These are phyloP conservation scores for Gephyroberyx darwinii DNA, from an alignment of 2,797 vertebrate genomes.

Conservation along the genomic window DNA sequence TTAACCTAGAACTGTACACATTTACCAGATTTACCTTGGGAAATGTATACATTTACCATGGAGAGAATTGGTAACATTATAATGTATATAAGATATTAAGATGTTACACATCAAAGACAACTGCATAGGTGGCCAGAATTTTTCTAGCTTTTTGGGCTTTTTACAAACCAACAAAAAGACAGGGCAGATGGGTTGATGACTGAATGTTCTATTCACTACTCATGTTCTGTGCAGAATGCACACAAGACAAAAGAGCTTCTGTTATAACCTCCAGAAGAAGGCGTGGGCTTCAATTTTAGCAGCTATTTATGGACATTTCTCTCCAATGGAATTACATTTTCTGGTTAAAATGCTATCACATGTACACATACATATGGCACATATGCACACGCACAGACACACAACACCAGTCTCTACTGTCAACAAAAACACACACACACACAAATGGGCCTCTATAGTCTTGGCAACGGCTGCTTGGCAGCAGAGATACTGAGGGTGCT, in stretches of 20 bases:
- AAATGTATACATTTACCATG: too few relatives aligned
- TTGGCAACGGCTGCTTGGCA: constrained; percentile 69
- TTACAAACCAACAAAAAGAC: not conserved
- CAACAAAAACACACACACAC: constrained; percentile 21
- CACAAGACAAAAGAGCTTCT: constrained; percentile 46
- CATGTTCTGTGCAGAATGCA: constrained; percentile 29
- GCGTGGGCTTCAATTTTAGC: not conserved
- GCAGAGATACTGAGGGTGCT: constrained; percentile 57
- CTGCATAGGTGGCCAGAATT: not conserved
- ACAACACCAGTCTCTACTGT: not conserved
- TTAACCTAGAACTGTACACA: too few relatives aligned
- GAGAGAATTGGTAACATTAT: not conserved
- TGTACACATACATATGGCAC: constrained; percentile 1
- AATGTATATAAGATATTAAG: not conserved
- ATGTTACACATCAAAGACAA: not conserved
- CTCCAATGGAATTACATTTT: constrained; percentile 6
- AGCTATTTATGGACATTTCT: constrained; percentile 24
- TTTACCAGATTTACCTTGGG: too few relatives aligned
- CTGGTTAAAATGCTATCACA: not conserved
- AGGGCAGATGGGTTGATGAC: not conserved
- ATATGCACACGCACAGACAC: constrained; percentile 22
- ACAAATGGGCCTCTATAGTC: constrained; percentile 4
- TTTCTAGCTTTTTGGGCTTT: not conserved
- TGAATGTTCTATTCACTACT: constrained; percentile 12
- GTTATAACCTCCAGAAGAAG: constrained; percentile 51